A percentile compares a stretch with the other conserved stretches of the same genome.
phyloP scores from a whole-genome alignment of 2,797 vertebrate species.

The Cossypha caffra region DNA sequence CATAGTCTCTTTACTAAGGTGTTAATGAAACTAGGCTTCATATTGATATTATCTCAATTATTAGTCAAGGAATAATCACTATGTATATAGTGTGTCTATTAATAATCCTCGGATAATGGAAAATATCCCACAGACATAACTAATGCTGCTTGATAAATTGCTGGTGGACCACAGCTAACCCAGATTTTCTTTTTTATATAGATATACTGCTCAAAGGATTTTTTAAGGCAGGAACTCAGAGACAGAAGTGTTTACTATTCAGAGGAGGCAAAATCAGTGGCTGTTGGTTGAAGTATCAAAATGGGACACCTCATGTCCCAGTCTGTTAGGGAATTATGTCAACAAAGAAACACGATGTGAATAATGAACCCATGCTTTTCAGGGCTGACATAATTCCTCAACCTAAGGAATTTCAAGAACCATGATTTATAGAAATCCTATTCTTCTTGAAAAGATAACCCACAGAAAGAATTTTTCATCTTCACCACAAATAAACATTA shows the following conservation, averaged over 20 bases:
- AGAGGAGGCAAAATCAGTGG: not conserved
- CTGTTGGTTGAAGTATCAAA: slow-evolving; percentile 33
- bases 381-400: slow-evolving; percentile 39
- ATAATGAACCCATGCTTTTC: slow-evolving; percentile 52
- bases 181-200: not conserved
- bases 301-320: slow-evolving; percentile 36
- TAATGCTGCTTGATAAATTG: slow-evolving; percentile 37
- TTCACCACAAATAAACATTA: not conserved
- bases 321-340: slow-evolving; percentile 59
- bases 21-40: slow-evolving; percentile 1
- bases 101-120: slow-evolving; percentile 60
- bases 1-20: slow-evolving; percentile 35
- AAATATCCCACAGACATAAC: slow-evolving; percentile 48
- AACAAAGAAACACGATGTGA: slow-evolving; percentile 20
- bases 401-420: slow-evolving; percentile 29
- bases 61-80: slow-evolving; percentile 17
- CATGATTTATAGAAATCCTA: not conserved
- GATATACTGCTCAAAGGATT: not conserved
- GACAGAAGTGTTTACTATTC: slow-evolving; percentile 9
- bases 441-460: not conserved
- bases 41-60: slow-evolving; percentile 60
- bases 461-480: slow-evolving; percentile 1
- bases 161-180: slow-evolving; percentile 2
- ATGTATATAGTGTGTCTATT: slow-evolving; percentile 11
- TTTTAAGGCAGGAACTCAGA: not conserved